These are phyloP conservation scores for Caenorhabditis sp. DNA, from an alignment of 2,888 invertebrate genomes.

Conservation along the genomic window DNA sequence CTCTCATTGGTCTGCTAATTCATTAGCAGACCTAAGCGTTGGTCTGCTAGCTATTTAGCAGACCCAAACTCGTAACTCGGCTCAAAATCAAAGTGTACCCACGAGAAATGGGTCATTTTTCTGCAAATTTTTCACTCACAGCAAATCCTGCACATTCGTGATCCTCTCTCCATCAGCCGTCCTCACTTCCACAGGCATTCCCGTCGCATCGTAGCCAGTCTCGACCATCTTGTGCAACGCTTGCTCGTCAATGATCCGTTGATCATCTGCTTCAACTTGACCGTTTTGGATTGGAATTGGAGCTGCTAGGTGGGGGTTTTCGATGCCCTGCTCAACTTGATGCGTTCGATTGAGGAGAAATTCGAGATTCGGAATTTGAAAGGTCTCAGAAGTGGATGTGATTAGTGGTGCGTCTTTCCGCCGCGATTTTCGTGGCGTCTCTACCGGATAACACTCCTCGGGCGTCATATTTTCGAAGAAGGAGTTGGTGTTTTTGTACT, in stretches of 20 bases:
- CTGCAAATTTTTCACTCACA: conserved; percentile 24
- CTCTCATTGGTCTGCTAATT: too few relatives aligned
- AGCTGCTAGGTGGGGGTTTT: too few relatives aligned
- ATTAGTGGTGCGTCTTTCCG: too few relatives aligned
- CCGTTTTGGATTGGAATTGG: too few relatives aligned
- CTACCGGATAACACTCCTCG: too few relatives aligned
- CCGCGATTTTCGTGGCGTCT: too few relatives aligned
- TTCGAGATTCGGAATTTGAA: too few relatives aligned
- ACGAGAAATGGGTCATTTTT: not conserved
- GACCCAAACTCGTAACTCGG: not conserved
- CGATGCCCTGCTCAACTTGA: not conserved
- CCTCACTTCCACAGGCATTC: conserved; percentile 67
- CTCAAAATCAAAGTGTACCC: too few relatives aligned
- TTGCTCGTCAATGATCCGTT: conserved; percentile 68
- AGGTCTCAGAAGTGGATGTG: too few relatives aligned
- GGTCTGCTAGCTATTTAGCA: not conserved
- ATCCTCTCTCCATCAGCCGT: conserved; percentile 59
- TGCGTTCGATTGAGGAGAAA: not conserved
- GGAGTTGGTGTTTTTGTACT: not conserved
- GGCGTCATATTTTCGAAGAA: too few relatives aligned
- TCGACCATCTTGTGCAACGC: conserved; percentile 64
- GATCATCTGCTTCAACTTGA: not conserved
- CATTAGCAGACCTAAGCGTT: not conserved
- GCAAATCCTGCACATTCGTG: conserved; percentile 34
- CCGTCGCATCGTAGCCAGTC: conserved; percentile 64